Percentiles rank a stretch among this genome's conserved stretches.
These are phyloP conservation scores for Bombylius discolor DNA, from an alignment of 2,888 invertebrate genomes.

Conservation along the genomic window DNA sequence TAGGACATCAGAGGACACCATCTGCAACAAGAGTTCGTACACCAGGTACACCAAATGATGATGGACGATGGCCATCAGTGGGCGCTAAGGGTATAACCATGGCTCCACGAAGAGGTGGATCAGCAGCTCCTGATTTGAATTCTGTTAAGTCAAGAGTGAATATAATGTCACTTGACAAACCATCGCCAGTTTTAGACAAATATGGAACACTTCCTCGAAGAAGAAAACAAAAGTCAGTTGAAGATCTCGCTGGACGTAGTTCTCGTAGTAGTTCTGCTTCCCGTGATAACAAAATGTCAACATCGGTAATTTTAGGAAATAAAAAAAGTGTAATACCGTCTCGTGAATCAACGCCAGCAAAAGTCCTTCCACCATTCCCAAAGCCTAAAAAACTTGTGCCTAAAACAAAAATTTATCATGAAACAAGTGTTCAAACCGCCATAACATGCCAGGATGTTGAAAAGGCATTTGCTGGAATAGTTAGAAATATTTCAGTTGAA, in stretches of 20 bases:
- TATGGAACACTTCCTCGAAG: slow-evolving; percentile 68
- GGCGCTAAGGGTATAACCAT: slow-evolving; percentile 17
- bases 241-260: slow-evolving; percentile 37
- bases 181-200: slow-evolving; percentile 48
- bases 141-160: slow-evolving; percentile 26
- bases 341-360: slow-evolving; percentile 27
- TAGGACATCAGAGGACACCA: slow-evolving; percentile 31
- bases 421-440: slow-evolving; percentile 64
- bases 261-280: slow-evolving; percentile 40
- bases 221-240: slow-evolving; percentile 50
- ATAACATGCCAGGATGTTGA: slow-evolving; percentile 59
- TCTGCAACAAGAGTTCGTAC: slow-evolving; percentile 47
- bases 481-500: slow-evolving; percentile 26
- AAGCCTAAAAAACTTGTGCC: slow-evolving; percentile 32
- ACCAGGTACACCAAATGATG: slow-evolving; percentile 51
- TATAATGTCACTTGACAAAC: slow-evolving; percentile 26
- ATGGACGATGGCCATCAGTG: slow-evolving; percentile 53
- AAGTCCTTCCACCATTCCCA: slow-evolving; percentile 40
- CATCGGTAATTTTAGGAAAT: slow-evolving; percentile 27
- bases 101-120: slow-evolving; percentile 25
- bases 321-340: slow-evolving; percentile 20
- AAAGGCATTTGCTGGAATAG: slow-evolving; percentile 52
- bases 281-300: slow-evolving; percentile 37
- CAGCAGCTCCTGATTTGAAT: slow-evolving; percentile 29
- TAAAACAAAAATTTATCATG: slow-evolving; percentile 65